These are phyloP conservation scores for Catonia carolina DNA, from an alignment of 2,888 invertebrate genomes.

Conservation along the genomic window DNA sequence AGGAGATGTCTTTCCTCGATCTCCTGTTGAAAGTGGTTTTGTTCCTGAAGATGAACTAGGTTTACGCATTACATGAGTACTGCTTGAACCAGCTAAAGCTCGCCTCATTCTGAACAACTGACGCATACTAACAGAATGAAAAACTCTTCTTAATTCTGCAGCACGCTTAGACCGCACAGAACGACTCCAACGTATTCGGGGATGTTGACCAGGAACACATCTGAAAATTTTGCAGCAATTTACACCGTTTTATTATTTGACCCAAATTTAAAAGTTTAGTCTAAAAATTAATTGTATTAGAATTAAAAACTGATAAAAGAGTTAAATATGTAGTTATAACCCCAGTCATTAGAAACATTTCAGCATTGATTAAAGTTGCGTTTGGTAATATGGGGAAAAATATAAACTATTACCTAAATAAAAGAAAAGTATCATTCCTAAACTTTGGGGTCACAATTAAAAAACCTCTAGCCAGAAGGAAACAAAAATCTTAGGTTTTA, in stretches of 20 bases:
- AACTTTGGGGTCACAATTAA: no score
- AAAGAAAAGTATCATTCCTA: no score
- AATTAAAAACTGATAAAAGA: no score
- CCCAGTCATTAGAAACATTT: no score
- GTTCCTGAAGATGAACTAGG: constrained; percentile 9
- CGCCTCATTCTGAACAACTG: constrained; percentile 29
- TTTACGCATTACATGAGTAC: constrained; percentile 33
- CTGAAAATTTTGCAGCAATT: constrained; percentile 40
- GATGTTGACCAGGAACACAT: constrained; percentile 81
- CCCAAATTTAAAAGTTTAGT: background rate
- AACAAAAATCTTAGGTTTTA: no score
- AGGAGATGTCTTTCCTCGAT: constrained; percentile 28
- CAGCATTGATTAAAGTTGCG: no score
- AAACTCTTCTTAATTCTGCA: constrained; percentile 3
- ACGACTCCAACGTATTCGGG: constrained; percentile 74
- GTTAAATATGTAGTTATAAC: no score
- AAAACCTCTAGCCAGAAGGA: no score
- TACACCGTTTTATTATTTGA: constrained; percentile 3
- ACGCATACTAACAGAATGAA: constrained; percentile 5
- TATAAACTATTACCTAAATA: no score
- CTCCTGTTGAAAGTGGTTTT: constrained; percentile 6
- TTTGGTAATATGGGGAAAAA: no score
- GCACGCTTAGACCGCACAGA: constrained; percentile 29
- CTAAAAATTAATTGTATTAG: no score
- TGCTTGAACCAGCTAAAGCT: constrained; percentile 35